These are phyloP conservation scores for Acheta domesticus DNA, from an alignment of 2,888 invertebrate genomes.

Conservation along the genomic window DNA sequence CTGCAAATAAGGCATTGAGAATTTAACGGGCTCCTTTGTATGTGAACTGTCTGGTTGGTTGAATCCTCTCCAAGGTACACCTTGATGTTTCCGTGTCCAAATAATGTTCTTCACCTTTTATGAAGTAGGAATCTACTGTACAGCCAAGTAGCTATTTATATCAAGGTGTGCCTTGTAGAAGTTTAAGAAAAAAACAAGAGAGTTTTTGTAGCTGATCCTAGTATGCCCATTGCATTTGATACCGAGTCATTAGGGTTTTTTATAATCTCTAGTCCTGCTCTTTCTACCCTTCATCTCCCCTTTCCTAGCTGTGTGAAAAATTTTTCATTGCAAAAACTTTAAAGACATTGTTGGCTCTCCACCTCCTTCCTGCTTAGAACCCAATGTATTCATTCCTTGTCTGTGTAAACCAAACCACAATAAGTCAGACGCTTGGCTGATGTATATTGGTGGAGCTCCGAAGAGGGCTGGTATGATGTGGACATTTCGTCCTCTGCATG, in stretches of 20 bases:
- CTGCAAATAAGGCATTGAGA: constrained; percentile 34
- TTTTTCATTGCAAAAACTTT: constrained; percentile 29
- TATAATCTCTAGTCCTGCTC: constrained; percentile 41
- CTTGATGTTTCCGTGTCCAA: constrained; percentile 28
- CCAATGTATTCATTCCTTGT: constrained; percentile 36
- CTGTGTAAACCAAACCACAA: constrained; percentile 29
- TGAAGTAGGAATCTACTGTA: background rate
- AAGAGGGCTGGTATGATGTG: constrained; percentile 31
- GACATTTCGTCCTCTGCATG: constrained; percentile 31
- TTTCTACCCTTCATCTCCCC: constrained; percentile 36
- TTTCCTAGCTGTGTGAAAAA: constrained; percentile 35
- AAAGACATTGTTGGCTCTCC: constrained; percentile 22
- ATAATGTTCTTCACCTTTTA: background rate
- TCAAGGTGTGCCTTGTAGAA: constrained; percentile 36
- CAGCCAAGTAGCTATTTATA: background rate
- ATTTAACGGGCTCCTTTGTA: constrained; percentile 33
- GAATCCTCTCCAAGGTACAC: constrained; percentile 35
- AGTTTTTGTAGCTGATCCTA: constrained; percentile 37
- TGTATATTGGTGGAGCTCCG: constrained; percentile 31
- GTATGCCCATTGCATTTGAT: constrained; percentile 38
- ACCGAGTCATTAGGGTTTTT: constrained; percentile 38
- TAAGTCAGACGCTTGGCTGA: constrained; percentile 33
- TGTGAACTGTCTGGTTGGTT: constrained; percentile 26
- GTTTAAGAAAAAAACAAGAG: constrained; percentile 32
- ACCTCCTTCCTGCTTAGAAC: constrained; percentile 33